These are phyloP conservation scores for Actinopyga echinites DNA, from an alignment of 53 echinoderm and acorn worm genomes.

Conservation along the genomic window DNA sequence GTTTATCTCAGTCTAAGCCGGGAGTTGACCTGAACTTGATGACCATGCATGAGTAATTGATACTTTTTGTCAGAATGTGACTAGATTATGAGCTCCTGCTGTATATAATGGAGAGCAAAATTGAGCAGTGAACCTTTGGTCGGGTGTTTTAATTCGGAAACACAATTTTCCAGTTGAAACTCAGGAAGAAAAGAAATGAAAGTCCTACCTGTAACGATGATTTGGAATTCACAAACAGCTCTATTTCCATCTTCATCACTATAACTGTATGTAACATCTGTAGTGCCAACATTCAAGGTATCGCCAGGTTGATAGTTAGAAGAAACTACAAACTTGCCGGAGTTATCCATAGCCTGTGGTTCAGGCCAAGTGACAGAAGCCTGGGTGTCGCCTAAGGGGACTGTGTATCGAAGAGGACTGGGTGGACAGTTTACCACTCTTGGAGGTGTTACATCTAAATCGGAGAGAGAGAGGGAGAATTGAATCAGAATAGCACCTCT, in stretches of 20 bases:
- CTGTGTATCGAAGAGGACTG: neutral
- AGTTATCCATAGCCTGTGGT: constrained; percentile 6
- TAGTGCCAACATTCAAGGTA: neutral
- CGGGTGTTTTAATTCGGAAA: too few relatives aligned
- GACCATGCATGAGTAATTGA: too few relatives aligned
- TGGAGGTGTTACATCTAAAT: neutral
- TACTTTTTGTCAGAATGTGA: too few relatives aligned
- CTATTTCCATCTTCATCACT: neutral
- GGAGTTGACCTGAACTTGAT: too few relatives aligned
- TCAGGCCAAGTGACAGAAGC: neutral
- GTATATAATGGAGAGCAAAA: too few relatives aligned
- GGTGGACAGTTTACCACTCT: too few relatives aligned
- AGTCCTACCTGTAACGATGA: neutral
- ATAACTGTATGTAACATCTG: neutral
- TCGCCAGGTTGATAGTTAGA: neutral
- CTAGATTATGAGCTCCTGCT: too few relatives aligned
- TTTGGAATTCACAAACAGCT: neutral
- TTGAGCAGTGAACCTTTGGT: too few relatives aligned
- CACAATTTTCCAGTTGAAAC: too few relatives aligned
- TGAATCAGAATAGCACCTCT: neutral
- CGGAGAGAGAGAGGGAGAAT: neutral
- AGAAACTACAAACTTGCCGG: neutral
- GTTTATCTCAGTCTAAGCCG: too few relatives aligned
- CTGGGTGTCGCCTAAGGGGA: neutral
- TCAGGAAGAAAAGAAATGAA: too few relatives aligned